phyloP scores from a whole-genome alignment of 2,113 vertebrate genomes.

The Nyctereutes procyonoides region DNA sequence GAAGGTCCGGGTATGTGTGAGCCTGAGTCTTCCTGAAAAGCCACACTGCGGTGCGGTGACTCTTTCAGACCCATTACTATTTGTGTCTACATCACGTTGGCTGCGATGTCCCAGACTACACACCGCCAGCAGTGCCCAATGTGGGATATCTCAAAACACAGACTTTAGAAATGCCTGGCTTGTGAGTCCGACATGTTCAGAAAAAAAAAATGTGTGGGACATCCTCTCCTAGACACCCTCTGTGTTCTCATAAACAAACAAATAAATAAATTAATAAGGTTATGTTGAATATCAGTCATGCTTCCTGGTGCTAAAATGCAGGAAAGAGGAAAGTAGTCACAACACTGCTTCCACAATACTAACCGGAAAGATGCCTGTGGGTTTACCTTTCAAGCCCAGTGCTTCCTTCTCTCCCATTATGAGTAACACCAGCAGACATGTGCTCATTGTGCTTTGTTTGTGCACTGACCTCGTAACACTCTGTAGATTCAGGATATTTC shows the following conservation, averaged over 20 bases:
- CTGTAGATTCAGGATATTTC: not conserved
- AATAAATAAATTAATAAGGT: not conserved
- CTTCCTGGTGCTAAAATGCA: not conserved
- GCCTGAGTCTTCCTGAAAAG: not conserved
- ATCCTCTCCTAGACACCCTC: not conserved
- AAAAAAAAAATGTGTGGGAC: not conserved
- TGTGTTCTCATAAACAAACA: not conserved
- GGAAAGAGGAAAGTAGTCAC: constrained; percentile 35
- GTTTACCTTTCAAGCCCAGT: not conserved
- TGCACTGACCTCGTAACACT: not conserved
- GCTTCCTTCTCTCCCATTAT: not conserved
- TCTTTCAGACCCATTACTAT: fast-evolving
- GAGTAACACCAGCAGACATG: not conserved
- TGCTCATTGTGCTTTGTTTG: not conserved
- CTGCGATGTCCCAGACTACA: fast-evolving
- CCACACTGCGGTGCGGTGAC: fast-evolving
- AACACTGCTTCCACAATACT: not conserved
- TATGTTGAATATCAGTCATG: not conserved
- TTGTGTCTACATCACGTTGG: fast-evolving
- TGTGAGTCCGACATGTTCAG: not conserved
- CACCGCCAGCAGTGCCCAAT: fast-evolving
- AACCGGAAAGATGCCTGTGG: not conserved
- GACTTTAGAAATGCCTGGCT: not conserved
- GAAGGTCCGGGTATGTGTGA: not conserved
- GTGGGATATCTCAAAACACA: not conserved